Percentiles rank a stretch among this genome's conserved stretches.
Conservation (phyloP, 2,888 invertebrate species). For the Myopa tessellatipennis region DNA sequence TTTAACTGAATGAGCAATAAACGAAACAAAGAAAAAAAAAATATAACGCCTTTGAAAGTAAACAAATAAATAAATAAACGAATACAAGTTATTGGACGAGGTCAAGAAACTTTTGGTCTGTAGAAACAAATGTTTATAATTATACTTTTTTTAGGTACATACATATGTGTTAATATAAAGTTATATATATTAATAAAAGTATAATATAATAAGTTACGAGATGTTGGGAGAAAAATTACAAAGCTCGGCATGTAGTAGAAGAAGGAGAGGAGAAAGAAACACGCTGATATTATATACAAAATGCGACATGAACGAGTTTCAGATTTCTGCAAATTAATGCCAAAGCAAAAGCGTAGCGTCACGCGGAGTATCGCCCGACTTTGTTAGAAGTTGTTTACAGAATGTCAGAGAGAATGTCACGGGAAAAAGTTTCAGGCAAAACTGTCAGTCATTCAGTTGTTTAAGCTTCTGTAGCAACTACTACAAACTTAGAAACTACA, state of each 20-base stretch:
- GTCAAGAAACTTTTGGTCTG: slow-evolving; percentile 18
- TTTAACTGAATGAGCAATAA: neutral
- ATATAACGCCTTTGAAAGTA: neutral
- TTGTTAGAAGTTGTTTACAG: slow-evolving; percentile 12
- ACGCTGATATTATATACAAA: neutral
- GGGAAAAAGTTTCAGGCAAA: neutral
- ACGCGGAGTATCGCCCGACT: neutral
- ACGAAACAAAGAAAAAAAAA: neutral
- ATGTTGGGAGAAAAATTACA: slow-evolving; percentile 3
- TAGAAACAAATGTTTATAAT: slow-evolving; percentile 8
- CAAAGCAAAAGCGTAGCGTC: neutral
- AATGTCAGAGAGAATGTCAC: slow-evolving; percentile 1
- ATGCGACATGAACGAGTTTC: slow-evolving; percentile 3
- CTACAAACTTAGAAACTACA: neutral
- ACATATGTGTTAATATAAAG: neutral
- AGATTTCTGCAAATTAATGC: slow-evolving; percentile 21
- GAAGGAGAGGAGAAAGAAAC: neutral
- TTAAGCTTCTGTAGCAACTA: neutral
- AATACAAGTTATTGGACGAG: slow-evolving; percentile 1
- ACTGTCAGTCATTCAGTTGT: neutral
- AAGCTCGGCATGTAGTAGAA: neutral
- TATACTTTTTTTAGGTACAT: neutral
- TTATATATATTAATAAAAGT: slow-evolving; percentile 2
- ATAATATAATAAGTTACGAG: slow-evolving; percentile 19
- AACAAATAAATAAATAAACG: slow-evolving; percentile 12